A percentile compares a stretch with the other conserved stretches of the same genome.
Conservation (phyloP, 2,113 vertebrate genomes). For the Tyrannus savana region DNA sequence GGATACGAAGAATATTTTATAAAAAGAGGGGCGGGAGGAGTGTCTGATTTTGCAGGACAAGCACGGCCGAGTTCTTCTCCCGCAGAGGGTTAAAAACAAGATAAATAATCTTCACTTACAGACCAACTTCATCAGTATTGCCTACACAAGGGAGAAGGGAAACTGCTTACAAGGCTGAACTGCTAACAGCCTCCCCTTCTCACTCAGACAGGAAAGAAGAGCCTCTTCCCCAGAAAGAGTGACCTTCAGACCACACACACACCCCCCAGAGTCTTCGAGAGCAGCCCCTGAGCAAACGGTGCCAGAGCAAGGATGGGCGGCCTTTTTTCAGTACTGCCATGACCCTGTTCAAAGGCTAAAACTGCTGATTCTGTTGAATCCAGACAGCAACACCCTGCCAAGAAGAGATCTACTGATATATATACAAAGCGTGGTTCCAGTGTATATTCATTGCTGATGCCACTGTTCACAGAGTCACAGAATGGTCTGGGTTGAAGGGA, state of each 20-base stretch:
- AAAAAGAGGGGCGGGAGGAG: not conserved
- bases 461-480: not conserved
- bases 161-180: conserved; percentile 53
- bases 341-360: not conserved
- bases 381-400: not conserved
- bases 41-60: not conserved
- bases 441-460: not conserved
- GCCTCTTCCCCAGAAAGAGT: not conserved
- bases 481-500: not conserved
- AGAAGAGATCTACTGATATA: not conserved
- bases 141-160: conserved; percentile 31
- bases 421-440: not conserved
- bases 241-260: conserved; percentile 63
- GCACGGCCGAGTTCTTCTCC: not conserved
- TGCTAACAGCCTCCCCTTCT: conserved; percentile 21
- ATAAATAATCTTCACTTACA: not conserved
- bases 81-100: not conserved
- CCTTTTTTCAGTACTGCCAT: not conserved
- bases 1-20: not conserved
- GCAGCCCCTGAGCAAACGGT: not conserved
- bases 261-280: not conserved
- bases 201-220: conserved; percentile 34
- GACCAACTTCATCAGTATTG: conserved; percentile 41
- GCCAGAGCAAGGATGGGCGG: not conserved
- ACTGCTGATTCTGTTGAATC: not conserved